Evolutionary conservation across 2,113 vertebrate genomes (phyloP), one percentile per base, ranked within the genome.

Genomic region (Hippocampus barbouri): DNA sequence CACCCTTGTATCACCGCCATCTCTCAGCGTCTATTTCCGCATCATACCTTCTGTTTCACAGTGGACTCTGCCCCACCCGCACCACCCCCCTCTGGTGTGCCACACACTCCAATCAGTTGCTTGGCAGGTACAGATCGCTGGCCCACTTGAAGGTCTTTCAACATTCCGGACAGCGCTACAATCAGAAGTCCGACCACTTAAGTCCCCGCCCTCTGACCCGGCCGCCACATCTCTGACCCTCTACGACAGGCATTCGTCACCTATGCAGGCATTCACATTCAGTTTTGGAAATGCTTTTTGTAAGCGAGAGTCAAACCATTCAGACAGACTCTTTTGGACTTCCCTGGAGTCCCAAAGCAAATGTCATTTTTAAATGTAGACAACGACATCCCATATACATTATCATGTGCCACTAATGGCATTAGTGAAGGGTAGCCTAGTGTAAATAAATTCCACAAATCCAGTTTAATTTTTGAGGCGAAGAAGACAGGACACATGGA

Each of bases 241-340:
- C 71, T 81, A 79, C 77, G 75, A 71, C 71, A 84, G 81, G 75
- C 56, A n/a, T 71, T 70, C 72, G 66, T 85, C 83, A 82, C 88
- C 85, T 89, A 89, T 90, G 86, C 87, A 89, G 83, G 76, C 83
- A 86, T 90, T 86, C 82, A 67, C 66, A 80, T 86, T 89, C 34
- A 78, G 73, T 78, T 53, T 57, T 70, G 70, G 27, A 75, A 79
- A 76, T 68, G 11, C 66, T 83, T 76, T 83, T 83, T 78, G 25
- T 77, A 71, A 73, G 64, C 75, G 30, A 82, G 57, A 69, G 64
- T 81, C 23, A 68, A 73, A 73, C 67, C 69, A 74, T 79, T 76
- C 49, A 64, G 23, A 49, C 40, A 72, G 70, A 69, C 61, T 81
- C 45, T 76, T 81, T 79, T 76, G 66, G 72, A 75, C 73, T 56